Evolutionary conservation across 2,797 vertebrate species (phyloP), one percentile per base, ranked within the genome.

Genomic region (Fundulus diaphanus): DNA sequence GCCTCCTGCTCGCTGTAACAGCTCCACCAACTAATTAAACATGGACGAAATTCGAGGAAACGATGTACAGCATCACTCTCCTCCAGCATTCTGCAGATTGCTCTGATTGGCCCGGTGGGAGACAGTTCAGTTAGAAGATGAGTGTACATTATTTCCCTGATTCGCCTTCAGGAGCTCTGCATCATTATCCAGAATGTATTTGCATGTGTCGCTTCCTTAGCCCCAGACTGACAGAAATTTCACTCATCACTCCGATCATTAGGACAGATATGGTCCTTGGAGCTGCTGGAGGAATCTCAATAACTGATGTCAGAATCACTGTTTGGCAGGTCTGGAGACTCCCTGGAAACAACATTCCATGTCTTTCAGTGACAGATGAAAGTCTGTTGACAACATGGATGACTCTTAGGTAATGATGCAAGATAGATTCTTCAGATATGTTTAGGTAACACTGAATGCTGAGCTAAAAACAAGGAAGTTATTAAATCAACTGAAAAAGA

Each of bases 11-110:
- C 35, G 18, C 27, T 8, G 22, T 35, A 51, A n/a, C 22, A 11
- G 48, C 68, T 70, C 11, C 22, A 70, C 29, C 48, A 15, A 31
- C 68, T 70, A 70, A 70, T 70, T 70, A 70, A 70, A 52, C 48
- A 51, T 13, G 49, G 48, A n/a, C 16, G 31, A 52, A 70, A 70
- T 48, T 35, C 31, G 31, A n/a, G 22, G n/a, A 46, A 31, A 46
- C 22, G 12, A 33, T 73, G 35, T 65, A 40, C 61, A 40, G 61
- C 75, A 71, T 54, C 49, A 8, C 31, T 70, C 48, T n/a, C 12
- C 73, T n/a, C 61, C 35, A 65, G 61, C 61, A 65, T 65, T 65
- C 61, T 66, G 63, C 73, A 37, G 54, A 27, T n/a, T 48, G 27
- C 31, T 67, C 61, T 69, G 68, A 69, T 51, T 69, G 29, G 68